A percentile compares a stretch with the other conserved stretches of the same genome.
These are phyloP conservation scores for Erynnis tages DNA, from an alignment of 2,888 invertebrate species.

Conservation along the genomic window DNA sequence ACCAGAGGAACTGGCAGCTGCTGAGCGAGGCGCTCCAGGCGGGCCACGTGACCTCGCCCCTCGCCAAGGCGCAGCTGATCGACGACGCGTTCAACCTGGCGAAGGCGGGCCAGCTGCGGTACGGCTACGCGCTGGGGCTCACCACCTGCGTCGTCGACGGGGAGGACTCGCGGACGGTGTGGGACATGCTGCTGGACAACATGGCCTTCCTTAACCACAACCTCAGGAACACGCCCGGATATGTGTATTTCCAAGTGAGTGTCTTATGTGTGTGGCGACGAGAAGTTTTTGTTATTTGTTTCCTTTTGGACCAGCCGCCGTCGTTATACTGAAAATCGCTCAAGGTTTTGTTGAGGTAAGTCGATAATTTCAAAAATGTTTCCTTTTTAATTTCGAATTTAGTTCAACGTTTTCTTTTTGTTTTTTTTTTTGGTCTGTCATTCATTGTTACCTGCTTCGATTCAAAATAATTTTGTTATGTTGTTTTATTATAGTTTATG, in stretches of 20 bases:
- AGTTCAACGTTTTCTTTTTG: too few relatives aligned
- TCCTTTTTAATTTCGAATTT: too few relatives aligned
- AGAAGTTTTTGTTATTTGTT: too few relatives aligned
- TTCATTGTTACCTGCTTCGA: too few relatives aligned
- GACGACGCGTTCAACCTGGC: conserved; percentile 87
- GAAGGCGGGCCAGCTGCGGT: conserved; percentile 79
- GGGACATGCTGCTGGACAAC: conserved; percentile 83
- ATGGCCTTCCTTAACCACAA: conserved; percentile 76
- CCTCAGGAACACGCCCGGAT: conserved; percentile 72
- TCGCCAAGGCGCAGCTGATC: conserved; percentile 86
- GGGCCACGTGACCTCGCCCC: conserved; percentile 75
- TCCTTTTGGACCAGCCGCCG: too few relatives aligned
- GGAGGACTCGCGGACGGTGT: conserved; percentile 84
- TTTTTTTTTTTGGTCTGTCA: too few relatives aligned
- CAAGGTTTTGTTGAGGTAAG: too few relatives aligned
- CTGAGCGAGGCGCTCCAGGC: conserved; percentile 74
- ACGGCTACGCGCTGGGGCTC: conserved; percentile 82
- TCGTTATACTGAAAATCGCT: too few relatives aligned
- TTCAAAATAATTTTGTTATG: too few relatives aligned
- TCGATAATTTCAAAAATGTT: too few relatives aligned
- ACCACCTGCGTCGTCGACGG: conserved; percentile 82
- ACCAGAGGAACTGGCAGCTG: conserved; percentile 79
- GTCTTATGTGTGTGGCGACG: too few relatives aligned
- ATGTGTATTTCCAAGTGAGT: conserved; percentile 71
- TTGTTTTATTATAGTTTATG: too few relatives aligned